Conservation (phyloP, 1,140 invertebrate species). For the Drosophila bifasciata region DNA sequence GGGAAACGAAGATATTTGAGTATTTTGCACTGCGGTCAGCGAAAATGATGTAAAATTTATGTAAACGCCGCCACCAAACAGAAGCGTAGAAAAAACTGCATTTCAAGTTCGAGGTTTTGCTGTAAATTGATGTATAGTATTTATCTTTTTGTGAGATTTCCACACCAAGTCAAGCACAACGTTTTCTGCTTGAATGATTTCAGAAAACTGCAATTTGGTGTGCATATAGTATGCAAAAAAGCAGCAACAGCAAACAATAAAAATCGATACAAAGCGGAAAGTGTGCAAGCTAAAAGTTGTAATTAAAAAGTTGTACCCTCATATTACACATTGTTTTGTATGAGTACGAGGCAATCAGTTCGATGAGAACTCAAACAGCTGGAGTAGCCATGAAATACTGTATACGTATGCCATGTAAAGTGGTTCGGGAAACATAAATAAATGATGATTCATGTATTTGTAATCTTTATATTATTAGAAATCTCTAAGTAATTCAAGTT, state of each 20-base stretch:
- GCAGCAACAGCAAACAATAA: conserved; percentile 19
- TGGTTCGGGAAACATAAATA: neutral
- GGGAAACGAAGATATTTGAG: too few species aligned
- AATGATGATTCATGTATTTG: too few species aligned
- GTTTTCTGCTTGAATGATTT: conserved; percentile 38
- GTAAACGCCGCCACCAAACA: neutral
- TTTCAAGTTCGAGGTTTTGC: conserved; percentile 59
- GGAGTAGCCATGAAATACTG: neutral
- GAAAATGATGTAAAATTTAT: conserved; percentile 1
- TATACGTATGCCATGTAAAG: neutral
- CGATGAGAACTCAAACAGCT: neutral
- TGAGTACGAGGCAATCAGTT: neutral
- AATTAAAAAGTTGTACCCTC: conserved; percentile 60
- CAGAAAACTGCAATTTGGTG: conserved; percentile 31
- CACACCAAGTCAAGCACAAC: conserved; percentile 49
- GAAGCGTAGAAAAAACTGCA: conserved; percentile 13
- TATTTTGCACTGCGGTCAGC: neutral
- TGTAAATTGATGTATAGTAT: neutral
- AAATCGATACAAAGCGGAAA: neutral
- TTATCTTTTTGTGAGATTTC: conserved; percentile 31
- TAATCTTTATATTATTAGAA: too few species aligned
- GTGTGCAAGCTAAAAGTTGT: conserved; percentile 24
- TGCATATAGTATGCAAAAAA: conserved; percentile 43
- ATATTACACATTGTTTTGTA: conserved; percentile 17
- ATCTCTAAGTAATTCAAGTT: too few species aligned